Base-by-base conservation (phyloP, 2,113 vertebrate species). In the Psophia crepitans region DNA sequence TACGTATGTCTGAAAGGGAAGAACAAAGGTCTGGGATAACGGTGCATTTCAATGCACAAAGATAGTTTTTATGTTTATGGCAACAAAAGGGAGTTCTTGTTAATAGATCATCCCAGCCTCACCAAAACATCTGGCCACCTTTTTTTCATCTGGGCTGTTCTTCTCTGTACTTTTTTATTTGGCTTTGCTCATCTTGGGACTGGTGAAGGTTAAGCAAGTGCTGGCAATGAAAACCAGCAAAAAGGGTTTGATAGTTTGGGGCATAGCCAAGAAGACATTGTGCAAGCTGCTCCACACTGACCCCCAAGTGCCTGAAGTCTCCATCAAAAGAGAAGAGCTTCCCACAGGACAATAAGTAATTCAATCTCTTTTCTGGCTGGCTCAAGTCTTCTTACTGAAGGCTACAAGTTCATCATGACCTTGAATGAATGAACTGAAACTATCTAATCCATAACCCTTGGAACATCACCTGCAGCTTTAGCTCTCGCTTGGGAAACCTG, bases 41-140 rank as follows among this genome's bases (percentile, higher is more conserved):
- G 43, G 44, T 37, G 23, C 63, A 75, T 82, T 90, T 97, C 71
- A 90, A 17, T 23, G 86, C 26, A 80, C 18, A 89, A 89, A 37
- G 81, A 43, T 6, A 77, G 11, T 4, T 60, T 61, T 95, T 83
- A 30, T 30, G 28, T 90, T 92, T 87, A 86, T 43, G 79, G 77
- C 56, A 97, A 70, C 58, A 61, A 84, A 78, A 68, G 6, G 33
- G 30, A 51, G 56, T 86, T 94, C 77, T 74, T 94, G 33, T 37
- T 76, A 87, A 85, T 69, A 63, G 69, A 77, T 56, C 76, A 51
- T 28, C 15, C 43, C 77, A 83, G 75, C 28, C n/a, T 78, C 92
- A 74, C 26, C 30, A 73, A 94, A 96, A 97, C 97, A 98, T 97
- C 97, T 97, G 97, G 95, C 37, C 70, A 63, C 60, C 27, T 88